phyloP scores from a whole-genome alignment of 2,888 invertebrate species.

The Alsophila aescularia region DNA sequence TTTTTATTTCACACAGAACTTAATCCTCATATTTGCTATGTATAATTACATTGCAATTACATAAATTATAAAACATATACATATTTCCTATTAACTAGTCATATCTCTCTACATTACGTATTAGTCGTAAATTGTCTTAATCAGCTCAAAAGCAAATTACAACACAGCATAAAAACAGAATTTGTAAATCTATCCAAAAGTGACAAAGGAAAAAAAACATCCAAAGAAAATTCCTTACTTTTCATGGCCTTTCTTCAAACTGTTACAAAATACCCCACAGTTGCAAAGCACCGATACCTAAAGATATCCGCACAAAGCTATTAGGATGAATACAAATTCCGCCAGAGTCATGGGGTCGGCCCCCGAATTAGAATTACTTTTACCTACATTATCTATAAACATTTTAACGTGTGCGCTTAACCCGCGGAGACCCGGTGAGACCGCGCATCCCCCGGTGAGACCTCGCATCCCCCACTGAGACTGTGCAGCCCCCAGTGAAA shows the following conservation, averaged over 20 bases:
- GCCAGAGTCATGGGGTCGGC: constrained; percentile 56
- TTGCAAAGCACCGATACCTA: constrained; percentile 53
- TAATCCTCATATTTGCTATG: no score
- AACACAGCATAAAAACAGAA: not conserved
- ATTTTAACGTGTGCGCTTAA: constrained; percentile 82
- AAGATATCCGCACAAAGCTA: constrained; percentile 66
- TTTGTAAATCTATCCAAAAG: not conserved
- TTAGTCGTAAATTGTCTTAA: no score
- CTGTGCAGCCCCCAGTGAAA: constrained; percentile 8
- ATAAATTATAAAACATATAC: no score
- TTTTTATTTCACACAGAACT: no score
- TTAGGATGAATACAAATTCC: constrained; percentile 75
- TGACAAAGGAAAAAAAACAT: constrained; percentile 43
- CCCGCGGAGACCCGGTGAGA: constrained; percentile 73
- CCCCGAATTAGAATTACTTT: constrained; percentile 75
- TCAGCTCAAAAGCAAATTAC: no score
- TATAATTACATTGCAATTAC: no score
- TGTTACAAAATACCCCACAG: constrained; percentile 3
- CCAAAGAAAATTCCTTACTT: constrained; percentile 45
- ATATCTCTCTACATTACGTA: no score
- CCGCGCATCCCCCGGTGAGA: constrained; percentile 14
- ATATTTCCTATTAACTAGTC: no score
- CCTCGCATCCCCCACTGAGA: constrained; percentile 5
- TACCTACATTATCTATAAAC: constrained; percentile 82
- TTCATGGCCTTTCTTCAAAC: constrained; percentile 53